Evolutionary conservation across 92 coral and sea anemone genomes (phyloP), one percentile per base, ranked within the genome.

Genomic region (Phenganax marumi): DNA sequence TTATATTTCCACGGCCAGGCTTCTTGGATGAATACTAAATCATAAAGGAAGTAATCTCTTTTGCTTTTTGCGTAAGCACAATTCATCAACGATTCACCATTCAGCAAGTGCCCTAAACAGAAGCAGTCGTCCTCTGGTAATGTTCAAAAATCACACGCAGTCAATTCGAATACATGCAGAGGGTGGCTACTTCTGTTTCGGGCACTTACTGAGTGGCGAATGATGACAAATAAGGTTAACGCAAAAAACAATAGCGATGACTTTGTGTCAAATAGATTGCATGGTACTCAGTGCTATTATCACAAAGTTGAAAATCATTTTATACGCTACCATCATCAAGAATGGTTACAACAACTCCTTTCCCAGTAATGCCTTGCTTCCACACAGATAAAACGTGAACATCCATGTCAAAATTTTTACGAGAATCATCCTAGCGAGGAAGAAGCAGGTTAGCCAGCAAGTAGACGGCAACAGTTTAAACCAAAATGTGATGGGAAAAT

Each of bases 261-360:
- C 21, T 33, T 33, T 33, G 3, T 69, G 12, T 24, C 43, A 21
- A 68, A 3, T 18, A 8, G 17, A 26, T 17, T 24, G 14, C n/a
- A n/a, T 12, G 3, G 26, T 17, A 65, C 8, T 23, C 12, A 23
- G 18, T 65, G n/a, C 63, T 56, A 19, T 4, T 56, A 4, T 10
- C 21, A 1, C 7, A 3, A 19, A 56, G 22, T 14, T 65, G 18
- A 17, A 65, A 12, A 17, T 65, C 72, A 19, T 48, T 64, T 18
- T 0, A 52, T 73, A 10, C 70, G 92, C 47, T 85, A 95, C 98
- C 98, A 63, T 95, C 98, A 74, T 95, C 98, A 60, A 95, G 91
- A 50, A 95, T 95, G 10, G 98, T 95, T 9, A 95, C 93, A n/a
- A 95, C 98, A 80, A 95, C 98, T 69, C 98, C 98, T 75, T 95